A percentile compares a stretch with the other conserved stretches of the same genome.
Conservation (phyloP, 2,797 vertebrate genomes). For the Hypotaenidia philippensis region DNA sequence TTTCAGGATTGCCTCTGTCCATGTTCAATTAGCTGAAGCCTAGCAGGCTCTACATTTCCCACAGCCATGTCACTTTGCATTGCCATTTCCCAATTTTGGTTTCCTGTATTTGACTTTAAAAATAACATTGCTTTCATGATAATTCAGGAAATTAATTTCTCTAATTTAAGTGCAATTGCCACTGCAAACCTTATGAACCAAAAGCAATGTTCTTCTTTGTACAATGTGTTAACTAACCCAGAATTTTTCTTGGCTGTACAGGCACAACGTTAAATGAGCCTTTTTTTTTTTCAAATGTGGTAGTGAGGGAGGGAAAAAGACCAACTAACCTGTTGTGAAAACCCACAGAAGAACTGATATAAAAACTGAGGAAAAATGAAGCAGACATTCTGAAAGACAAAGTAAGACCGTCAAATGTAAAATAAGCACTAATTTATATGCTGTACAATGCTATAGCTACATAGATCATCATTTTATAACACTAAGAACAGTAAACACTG, state of each 20-base stretch:
- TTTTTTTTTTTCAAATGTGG: not conserved
- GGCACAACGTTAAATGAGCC: not conserved
- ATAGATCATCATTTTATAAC: not conserved
- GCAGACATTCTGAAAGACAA: constrained; percentile 93
- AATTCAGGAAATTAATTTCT: not conserved
- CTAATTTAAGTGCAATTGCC: not conserved
- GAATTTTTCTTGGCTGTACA: not conserved
- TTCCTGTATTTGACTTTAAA: not conserved
- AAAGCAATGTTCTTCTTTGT: not conserved
- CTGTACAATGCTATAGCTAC: not conserved
- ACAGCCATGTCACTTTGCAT: not conserved
- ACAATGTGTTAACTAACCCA: not conserved
- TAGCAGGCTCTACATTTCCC: not conserved
- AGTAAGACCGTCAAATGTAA: not conserved
- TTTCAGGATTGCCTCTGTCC: not conserved
- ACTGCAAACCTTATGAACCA: not conserved
- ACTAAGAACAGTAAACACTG: not conserved
- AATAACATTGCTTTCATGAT: not conserved
- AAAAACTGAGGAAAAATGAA: constrained; percentile 99
- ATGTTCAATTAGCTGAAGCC: not conserved
- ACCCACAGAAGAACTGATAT: constrained; percentile 99
- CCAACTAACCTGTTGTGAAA: constrained; percentile 93
- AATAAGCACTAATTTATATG: not conserved
- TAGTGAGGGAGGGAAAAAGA: not conserved
- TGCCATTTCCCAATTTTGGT: not conserved